Evolutionary conservation across 2,797 vertebrate species (phyloP).

Genomic region (Spinus pinus): DNA sequence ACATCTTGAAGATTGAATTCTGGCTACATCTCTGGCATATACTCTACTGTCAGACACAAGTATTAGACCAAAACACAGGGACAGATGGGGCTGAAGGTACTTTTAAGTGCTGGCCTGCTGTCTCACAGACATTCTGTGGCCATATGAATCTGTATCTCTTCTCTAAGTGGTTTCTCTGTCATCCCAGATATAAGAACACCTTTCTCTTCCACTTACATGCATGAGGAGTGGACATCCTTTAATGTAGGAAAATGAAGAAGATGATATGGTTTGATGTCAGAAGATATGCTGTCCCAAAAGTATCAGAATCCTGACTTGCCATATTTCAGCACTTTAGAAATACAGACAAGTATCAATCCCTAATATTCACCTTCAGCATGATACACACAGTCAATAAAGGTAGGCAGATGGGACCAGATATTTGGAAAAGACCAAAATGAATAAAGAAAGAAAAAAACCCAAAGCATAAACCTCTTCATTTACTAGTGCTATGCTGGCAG

Average conservation of each 20-base stretch:
- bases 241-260: neutral
- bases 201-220: neutral
- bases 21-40: neutral
- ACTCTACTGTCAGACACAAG: neutral
- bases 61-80: neutral
- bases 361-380: neutral
- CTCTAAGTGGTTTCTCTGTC: neutral
- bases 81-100: neutral
- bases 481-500: neutral
- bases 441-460: fast-evolving
- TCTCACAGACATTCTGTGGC: neutral
- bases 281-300: neutral
- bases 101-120: neutral
- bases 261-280: neutral
- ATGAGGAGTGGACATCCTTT: neutral
- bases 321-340: neutral
- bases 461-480: neutral
- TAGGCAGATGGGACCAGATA: neutral
- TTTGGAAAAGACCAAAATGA: neutral
- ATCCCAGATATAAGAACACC: neutral
- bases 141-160: neutral
- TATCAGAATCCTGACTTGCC: neutral
- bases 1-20: neutral
- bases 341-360: neutral
- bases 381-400: neutral